Evolutionary conservation across 2,797 vertebrate genomes (phyloP).

Genomic region (Catamblyrhynchus diadema): DNA sequence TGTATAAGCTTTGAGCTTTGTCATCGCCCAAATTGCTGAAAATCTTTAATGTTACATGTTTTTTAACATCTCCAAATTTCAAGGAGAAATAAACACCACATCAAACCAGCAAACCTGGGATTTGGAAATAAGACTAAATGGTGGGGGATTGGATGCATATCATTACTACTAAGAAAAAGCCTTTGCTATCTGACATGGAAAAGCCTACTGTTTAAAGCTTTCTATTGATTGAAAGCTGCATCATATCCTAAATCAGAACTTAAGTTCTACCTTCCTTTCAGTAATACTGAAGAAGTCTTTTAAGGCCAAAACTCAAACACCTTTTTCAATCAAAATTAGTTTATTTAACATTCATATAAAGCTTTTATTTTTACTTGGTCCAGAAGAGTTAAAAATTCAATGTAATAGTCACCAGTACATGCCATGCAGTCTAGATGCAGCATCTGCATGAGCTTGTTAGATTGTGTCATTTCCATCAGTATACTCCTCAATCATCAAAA

Average conservation of each 20-base stretch:
- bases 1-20: neutral
- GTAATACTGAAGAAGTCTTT: neutral
- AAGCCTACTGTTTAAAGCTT: neutral
- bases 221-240: neutral
- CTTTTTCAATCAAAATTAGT: neutral
- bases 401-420: neutral
- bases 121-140: neutral
- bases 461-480: neutral
- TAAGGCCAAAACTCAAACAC: neutral
- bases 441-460: neutral
- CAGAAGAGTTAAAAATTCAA: neutral
- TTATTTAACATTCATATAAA: neutral
- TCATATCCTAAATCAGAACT: neutral
- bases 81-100: neutral
- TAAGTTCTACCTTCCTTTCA: neutral
- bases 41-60: neutral
- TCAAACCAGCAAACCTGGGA: neutral
- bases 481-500: neutral
- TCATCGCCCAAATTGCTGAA: neutral
- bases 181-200: neutral
- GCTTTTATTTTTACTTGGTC: neutral
- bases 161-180: neutral
- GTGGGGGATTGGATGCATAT: rapidly evolving
- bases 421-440: neutral
- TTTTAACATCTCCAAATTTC: neutral